phyloP scores from a whole-genome alignment of 2,113 vertebrate genomes.

The Cervus canadensis region DNA sequence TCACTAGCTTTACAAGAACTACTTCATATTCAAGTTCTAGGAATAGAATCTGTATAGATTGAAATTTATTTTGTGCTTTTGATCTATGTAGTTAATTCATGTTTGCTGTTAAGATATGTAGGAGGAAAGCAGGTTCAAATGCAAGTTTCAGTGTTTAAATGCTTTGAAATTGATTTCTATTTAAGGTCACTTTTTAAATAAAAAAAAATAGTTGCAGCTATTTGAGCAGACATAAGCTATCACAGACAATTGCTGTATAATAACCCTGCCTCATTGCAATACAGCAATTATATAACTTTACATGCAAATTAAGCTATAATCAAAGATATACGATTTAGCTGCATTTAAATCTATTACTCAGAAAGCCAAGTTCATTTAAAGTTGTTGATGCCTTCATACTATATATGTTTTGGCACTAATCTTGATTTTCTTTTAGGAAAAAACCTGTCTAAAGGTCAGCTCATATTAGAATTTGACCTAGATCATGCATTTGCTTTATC shows the following conservation, averaged over 20 bases:
- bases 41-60: background rate
- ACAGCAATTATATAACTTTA: constrained; percentile 24
- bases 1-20: background rate
- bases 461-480: background rate
- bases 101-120: background rate
- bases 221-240: constrained; percentile 19
- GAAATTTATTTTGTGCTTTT: background rate
- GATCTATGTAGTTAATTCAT: background rate
- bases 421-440: background rate
- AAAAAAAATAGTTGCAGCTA: background rate
- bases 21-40: constrained; percentile 7
- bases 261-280: constrained; percentile 15
- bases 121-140: background rate
- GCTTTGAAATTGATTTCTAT: constrained; percentile 16
- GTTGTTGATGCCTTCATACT: background rate
- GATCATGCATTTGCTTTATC: background rate
- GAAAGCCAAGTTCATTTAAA: constrained; percentile 25
- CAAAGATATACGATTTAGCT: constrained; percentile 4
- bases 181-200: background rate
- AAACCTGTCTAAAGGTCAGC: background rate
- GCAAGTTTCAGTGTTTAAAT: background rate
- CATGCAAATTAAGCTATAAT: constrained; percentile 44
- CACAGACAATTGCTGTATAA: constrained; percentile 32
- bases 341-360: background rate
- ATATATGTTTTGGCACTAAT: background rate